phyloP scores from a whole-genome alignment of 2,888 invertebrate species.

The Mantis religiosa region DNA sequence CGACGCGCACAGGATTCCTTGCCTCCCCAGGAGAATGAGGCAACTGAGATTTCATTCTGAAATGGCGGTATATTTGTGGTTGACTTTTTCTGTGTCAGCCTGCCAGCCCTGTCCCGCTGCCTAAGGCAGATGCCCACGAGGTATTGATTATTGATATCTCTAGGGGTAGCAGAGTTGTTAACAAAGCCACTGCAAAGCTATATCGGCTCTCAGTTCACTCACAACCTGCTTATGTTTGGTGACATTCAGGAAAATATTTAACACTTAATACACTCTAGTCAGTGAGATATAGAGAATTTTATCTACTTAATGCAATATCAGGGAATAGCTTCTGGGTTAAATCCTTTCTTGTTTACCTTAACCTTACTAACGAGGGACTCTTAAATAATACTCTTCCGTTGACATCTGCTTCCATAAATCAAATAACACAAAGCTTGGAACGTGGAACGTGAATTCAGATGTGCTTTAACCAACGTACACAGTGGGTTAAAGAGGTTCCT shows the following conservation, averaged over 20 bases:
- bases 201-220: neutral
- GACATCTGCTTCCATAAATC: too few species aligned
- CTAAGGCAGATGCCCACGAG: neutral
- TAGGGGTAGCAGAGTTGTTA: neutral
- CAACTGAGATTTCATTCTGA: neutral
- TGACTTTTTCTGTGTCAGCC: neutral
- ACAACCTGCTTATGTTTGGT: neutral
- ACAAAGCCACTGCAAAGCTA: neutral
- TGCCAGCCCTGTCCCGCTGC: neutral
- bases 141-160: conserved; percentile 10
- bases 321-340: too few species aligned
- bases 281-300: neutral
- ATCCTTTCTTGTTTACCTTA: too few species aligned
- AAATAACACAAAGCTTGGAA: too few species aligned
- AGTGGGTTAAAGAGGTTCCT: too few species aligned
- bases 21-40: neutral
- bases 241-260: neutral
- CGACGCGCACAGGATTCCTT: neutral
- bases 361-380: too few species aligned
- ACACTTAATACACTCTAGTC: neutral
- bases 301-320: too few species aligned
- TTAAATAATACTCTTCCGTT: too few species aligned
- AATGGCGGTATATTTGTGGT: neutral
- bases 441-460: too few species aligned
- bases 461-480: too few species aligned